phyloP scores from a whole-genome alignment of 2,797 vertebrate species.

The Falco biarmicus region DNA sequence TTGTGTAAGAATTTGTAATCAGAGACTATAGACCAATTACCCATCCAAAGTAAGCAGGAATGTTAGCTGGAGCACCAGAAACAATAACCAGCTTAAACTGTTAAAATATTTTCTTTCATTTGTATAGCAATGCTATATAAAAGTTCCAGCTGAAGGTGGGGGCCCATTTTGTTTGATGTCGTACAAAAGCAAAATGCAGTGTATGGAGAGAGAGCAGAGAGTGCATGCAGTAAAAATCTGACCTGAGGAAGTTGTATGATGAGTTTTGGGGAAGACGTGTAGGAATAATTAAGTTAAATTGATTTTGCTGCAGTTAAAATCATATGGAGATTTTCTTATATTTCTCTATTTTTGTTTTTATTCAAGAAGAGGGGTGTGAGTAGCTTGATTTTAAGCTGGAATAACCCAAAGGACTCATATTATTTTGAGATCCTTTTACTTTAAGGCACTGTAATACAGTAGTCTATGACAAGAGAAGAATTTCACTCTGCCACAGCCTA shows the following conservation, averaged over 20 bases:
- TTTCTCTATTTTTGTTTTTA: not conserved
- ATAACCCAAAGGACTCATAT: not conserved
- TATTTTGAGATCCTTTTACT: not conserved
- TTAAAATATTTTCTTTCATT: not conserved
- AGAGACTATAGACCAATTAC: not conserved
- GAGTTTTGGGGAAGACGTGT: not conserved
- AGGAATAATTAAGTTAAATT: not conserved
- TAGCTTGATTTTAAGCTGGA: not conserved
- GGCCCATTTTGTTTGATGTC: not conserved
- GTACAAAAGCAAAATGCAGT: not conserved
- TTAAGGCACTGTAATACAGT: not conserved
- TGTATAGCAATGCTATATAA: not conserved
- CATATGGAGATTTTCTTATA: not conserved
- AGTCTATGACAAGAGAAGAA: not conserved
- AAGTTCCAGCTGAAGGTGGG: not conserved
- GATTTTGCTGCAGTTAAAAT: not conserved
- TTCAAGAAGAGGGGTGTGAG: not conserved
- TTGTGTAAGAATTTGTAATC: not conserved
- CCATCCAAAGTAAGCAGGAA: not conserved
- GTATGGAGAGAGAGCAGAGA: not conserved
- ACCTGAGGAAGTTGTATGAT: not conserved
- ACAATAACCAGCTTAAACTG: not conserved
- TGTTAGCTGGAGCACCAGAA: not conserved
- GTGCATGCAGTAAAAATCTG: not conserved
- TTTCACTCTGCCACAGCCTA: not conserved